phyloP scores from a whole-genome alignment of 2,797 vertebrate genomes.

The Pangasius macronema region DNA sequence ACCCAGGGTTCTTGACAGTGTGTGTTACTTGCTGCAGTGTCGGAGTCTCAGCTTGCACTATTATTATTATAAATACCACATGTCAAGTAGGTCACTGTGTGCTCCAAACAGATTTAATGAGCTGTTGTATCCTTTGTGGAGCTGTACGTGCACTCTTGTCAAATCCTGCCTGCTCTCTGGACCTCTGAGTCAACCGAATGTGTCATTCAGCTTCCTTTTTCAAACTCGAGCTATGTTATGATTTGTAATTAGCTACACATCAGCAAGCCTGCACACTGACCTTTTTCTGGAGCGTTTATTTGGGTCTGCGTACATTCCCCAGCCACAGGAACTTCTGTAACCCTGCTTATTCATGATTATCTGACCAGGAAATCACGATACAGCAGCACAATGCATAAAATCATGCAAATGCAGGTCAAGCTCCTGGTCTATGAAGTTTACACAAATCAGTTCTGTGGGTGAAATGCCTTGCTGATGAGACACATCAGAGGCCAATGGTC shows the following conservation, averaged over 20 bases:
- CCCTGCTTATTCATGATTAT: not conserved
- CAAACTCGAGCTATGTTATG: not conserved
- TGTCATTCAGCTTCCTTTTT: not conserved
- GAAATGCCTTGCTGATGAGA: too few relatives aligned
- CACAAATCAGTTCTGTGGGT: not conserved
- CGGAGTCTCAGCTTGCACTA: not conserved
- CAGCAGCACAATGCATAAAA: not conserved
- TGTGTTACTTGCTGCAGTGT: not conserved
- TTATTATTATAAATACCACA: not conserved
- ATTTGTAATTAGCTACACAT: not conserved
- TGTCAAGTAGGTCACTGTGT: not conserved
- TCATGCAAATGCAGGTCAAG: not conserved
- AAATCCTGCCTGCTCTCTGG: not conserved
- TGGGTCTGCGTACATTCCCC: too few relatives aligned
- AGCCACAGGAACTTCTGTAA: not conserved
- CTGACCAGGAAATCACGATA: not conserved
- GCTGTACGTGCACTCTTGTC: not conserved
- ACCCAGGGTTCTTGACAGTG: not conserved
- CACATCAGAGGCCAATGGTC: not conserved
- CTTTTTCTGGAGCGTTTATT: not conserved
- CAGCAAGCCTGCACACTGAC: not conserved
- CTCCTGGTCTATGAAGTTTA: not conserved
- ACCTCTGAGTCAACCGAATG: not conserved
- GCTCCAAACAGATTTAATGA: constrained; percentile 6
- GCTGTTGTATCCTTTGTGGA: not conserved